A percentile compares a stretch with the other conserved stretches of the same genome.
phyloP scores from a whole-genome alignment of 2,113 vertebrate species.

The Circaetus gallicus region DNA sequence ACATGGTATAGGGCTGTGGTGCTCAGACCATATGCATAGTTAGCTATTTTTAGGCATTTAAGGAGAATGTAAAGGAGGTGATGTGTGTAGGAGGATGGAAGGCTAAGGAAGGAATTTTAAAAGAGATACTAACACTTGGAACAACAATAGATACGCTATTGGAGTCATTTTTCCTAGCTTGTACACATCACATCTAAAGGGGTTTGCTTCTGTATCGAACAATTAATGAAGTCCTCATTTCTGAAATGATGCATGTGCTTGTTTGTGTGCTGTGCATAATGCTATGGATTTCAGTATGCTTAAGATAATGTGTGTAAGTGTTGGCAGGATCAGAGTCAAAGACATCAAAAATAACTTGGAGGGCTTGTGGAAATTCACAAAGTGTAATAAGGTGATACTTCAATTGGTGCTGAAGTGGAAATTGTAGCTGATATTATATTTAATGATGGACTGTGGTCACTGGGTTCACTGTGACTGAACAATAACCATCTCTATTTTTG shows the following conservation, averaged over 20 bases:
- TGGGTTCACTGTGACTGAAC: conserved; percentile 28
- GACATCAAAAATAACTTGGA: conserved; percentile 62
- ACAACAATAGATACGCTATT: conserved; percentile 11
- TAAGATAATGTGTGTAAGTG: conserved; percentile 29
- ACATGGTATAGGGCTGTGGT: conserved; percentile 51
- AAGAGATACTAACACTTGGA: not conserved
- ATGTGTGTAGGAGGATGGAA: conserved; percentile 55
- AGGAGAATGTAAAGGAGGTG: conserved; percentile 60
- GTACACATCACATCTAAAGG: not conserved
- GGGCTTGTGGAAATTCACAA: conserved; percentile 56
- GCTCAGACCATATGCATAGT: conserved; percentile 60
- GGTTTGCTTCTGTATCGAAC: not conserved
- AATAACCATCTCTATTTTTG: conserved; percentile 10
- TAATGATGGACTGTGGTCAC: conserved; percentile 52
- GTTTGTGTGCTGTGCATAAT: not conserved
- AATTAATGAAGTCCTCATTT: conserved; percentile 15
- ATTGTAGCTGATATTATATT: conserved; percentile 28
- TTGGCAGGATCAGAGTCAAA: conserved; percentile 50
- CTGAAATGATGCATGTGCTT: not conserved
- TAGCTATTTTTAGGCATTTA: conserved; percentile 62
- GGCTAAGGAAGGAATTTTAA: conserved; percentile 23
- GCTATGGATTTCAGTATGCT: not conserved
- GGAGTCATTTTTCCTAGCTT: not conserved
- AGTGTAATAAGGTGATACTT: conserved; percentile 61
- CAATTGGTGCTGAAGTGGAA: conserved; percentile 31